Evolutionary conservation across 2,888 invertebrate genomes (phyloP).

Genomic region (Criorhina ranunculi): DNA sequence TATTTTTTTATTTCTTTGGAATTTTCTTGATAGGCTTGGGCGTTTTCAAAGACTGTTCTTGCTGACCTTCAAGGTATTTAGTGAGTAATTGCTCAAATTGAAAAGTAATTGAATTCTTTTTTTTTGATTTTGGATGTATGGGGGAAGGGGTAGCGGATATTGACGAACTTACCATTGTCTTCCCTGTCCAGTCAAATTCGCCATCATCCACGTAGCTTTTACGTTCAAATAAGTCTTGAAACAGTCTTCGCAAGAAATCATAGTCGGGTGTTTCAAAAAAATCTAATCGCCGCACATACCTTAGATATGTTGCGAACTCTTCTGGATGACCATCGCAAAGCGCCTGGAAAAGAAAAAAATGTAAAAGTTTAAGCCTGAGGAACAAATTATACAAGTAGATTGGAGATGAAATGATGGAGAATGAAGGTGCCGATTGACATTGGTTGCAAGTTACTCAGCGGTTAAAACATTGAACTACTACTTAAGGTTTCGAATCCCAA

Average conservation of each 20-base stretch:
- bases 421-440: too few relatives aligned
- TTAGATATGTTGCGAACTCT: constrained; percentile 98
- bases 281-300: constrained; percentile 98
- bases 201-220: constrained; percentile 95
- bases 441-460: too few relatives aligned
- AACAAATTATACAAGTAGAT: too few relatives aligned
- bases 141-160: neutral
- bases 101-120: constrained; percentile 9
- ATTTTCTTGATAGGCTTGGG: constrained; percentile 45
- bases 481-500: too few relatives aligned
- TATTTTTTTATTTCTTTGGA: constrained; percentile 31
- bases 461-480: too few relatives aligned
- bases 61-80: constrained; percentile 72
- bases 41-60: constrained; percentile 55
- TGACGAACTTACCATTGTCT: constrained; percentile 87
- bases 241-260: constrained; percentile 98
- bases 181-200: constrained; percentile 98
- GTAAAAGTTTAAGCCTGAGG: too few relatives aligned
- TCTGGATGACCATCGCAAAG: constrained; percentile 95
- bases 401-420: too few relatives aligned
- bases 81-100: constrained; percentile 48
- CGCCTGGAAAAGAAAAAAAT: constrained; percentile 84
- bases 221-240: constrained; percentile 95
- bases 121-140: constrained; percentile 1
- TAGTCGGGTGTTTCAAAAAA: constrained; percentile 99